These are phyloP conservation scores for Nephrotoma flavescens DNA, from an alignment of 2,888 invertebrate species.

Conservation along the genomic window DNA sequence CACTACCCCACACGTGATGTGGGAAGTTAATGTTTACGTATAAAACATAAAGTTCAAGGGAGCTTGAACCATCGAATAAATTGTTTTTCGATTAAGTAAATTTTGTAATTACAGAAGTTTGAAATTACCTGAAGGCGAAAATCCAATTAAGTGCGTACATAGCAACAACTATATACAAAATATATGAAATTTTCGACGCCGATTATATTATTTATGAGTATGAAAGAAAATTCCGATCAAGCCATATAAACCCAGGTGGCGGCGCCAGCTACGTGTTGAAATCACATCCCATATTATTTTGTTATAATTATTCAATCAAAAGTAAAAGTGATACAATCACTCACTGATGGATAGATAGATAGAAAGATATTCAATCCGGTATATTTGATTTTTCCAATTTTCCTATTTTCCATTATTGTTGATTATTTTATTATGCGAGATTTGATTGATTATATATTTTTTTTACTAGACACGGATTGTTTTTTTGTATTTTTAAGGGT, in stretches of 20 bases:
- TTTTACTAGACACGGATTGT: not conserved
- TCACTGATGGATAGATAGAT: not conserved
- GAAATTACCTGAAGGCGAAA: no score
- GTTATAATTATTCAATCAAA: not conserved
- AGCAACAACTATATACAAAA: no score
- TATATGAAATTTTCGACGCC: no score
- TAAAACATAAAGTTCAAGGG: not conserved
- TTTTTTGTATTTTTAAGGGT: not conserved
- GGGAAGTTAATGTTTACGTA: not conserved
- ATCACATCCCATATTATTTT: no score
- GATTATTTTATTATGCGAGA: not conserved
- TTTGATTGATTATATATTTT: not conserved
- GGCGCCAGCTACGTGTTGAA: no score
- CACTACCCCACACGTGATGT: no score
- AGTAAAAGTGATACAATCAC: not conserved
- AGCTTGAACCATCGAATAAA: not conserved
- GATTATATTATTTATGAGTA: no score
- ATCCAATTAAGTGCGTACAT: not conserved
- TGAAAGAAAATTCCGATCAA: no score
- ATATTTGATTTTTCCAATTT: not conserved
- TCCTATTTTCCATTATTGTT: not conserved
- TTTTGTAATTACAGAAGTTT: not conserved
- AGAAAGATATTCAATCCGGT: not conserved
- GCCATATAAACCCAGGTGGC: no score
- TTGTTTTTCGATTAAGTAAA: not conserved